Conservation (phyloP, 1,140 invertebrate genomes). For the Leucophenga varia region DNA sequence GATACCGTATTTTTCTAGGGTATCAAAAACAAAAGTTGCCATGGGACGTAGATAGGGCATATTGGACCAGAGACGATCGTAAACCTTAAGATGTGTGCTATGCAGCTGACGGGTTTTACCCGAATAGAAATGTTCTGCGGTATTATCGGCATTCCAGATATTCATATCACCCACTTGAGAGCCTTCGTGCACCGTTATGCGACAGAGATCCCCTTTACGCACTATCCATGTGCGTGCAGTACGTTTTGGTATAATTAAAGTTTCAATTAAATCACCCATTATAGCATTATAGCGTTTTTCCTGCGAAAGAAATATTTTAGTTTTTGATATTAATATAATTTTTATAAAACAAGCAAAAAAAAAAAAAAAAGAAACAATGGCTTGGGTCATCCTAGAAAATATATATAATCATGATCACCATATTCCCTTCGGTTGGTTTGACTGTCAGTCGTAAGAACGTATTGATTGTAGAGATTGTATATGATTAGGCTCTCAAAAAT, state of each 20-base stretch:
- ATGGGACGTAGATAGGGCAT: slow-evolving; percentile 58
- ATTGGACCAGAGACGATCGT: slow-evolving; percentile 59
- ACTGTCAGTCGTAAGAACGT: too few species aligned
- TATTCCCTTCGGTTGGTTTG: too few species aligned
- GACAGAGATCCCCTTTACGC: slow-evolving; percentile 53
- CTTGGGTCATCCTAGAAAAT: too few species aligned
- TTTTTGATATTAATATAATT: too few species aligned
- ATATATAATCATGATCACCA: too few species aligned
- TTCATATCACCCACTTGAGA: slow-evolving; percentile 59
- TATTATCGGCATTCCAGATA: slow-evolving; percentile 58
- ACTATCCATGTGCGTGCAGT: slow-evolving; percentile 54
- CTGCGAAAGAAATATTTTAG: too few species aligned
- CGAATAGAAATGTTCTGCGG: slow-evolving; percentile 57
- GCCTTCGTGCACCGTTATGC: slow-evolving; percentile 54
- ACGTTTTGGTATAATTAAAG: slow-evolving; percentile 52
- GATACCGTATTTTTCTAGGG: slow-evolving; percentile 55
- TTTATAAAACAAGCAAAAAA: too few species aligned
- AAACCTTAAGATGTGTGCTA: slow-evolving; percentile 53
- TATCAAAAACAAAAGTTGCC: slow-evolving; percentile 59
- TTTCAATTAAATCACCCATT: slow-evolving; percentile 37
- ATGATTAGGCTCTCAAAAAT: too few species aligned
- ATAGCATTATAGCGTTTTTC: slow-evolving; percentile 42
- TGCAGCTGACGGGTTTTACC: slow-evolving; percentile 60
- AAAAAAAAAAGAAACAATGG: too few species aligned
- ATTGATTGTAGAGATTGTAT: too few species aligned